These are phyloP conservation scores for Drosophila birchii DNA, from an alignment of 2,888 invertebrate genomes.

Conservation along the genomic window DNA sequence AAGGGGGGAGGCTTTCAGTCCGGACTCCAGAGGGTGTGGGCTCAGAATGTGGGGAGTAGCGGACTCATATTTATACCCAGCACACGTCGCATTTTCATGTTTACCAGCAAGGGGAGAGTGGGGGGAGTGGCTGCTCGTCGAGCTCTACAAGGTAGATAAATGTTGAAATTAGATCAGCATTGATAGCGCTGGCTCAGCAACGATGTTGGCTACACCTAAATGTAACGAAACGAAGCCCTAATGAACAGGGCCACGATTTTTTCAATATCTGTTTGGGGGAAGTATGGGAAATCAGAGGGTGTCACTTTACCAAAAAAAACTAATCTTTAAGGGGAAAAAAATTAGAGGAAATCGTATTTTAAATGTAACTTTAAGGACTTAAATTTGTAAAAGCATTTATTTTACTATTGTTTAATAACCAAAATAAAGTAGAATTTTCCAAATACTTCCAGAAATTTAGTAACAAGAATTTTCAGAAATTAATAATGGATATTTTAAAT, in stretches of 20 bases:
- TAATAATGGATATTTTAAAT: too few species aligned
- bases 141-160: constrained; percentile 70
- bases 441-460: too few species aligned
- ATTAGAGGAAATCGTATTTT: neutral
- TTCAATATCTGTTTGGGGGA: too few species aligned
- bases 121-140: constrained; percentile 54
- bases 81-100: constrained; percentile 66
- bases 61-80: constrained; percentile 58
- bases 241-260: too few species aligned
- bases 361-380: neutral
- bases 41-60: constrained; percentile 1
- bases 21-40: neutral
- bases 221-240: constrained; percentile 14
- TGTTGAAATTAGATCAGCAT: constrained; percentile 75
- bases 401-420: too few species aligned
- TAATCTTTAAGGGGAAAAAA: neutral
- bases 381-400: too few species aligned
- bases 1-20: constrained; percentile 28
- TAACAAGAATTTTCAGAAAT: too few species aligned
- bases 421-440: too few species aligned
- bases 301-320: neutral
- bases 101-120: constrained; percentile 14
- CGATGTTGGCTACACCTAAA: neutral
- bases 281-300: neutral
- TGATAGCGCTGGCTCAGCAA: constrained; percentile 55